Evolutionary conservation across 2,797 vertebrate genomes (phyloP).

Genomic region (Alcedo atthis): DNA sequence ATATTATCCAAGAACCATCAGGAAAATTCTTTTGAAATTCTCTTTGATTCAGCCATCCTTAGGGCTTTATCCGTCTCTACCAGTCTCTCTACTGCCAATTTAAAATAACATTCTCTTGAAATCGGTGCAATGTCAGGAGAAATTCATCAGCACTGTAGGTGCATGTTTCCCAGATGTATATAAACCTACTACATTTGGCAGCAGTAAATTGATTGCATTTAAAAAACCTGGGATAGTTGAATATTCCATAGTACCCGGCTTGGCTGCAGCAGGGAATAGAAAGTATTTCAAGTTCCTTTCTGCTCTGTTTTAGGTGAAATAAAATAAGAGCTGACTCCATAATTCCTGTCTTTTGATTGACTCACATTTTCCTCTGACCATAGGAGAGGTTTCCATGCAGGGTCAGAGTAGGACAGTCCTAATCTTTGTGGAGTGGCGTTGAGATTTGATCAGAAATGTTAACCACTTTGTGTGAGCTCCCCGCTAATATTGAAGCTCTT

Average conservation of each 20-base stretch:
- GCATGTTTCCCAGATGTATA: constrained; percentile 62
- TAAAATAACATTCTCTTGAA: constrained; percentile 71
- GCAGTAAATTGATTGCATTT: constrained; percentile 68
- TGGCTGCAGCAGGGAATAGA: constrained; percentile 30
- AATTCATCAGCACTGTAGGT: constrained; percentile 61
- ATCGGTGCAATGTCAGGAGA: constrained; percentile 68
- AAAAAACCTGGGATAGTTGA: constrained; percentile 55
- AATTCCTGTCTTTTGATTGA: constrained; percentile 10
- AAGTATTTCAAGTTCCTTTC: constrained; percentile 29
- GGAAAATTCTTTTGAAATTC: constrained; percentile 71
- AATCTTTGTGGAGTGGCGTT: not conserved
- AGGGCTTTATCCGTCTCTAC: constrained; percentile 60
- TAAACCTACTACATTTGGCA: constrained; percentile 61
- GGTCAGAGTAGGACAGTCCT: not conserved
- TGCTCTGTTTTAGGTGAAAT: constrained; percentile 8
- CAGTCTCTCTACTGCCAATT: constrained; percentile 65
- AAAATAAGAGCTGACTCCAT: not conserved
- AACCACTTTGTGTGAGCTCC: not conserved
- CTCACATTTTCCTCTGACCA: constrained; percentile 12
- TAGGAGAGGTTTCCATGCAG: not conserved
- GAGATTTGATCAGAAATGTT: constrained; percentile 4
- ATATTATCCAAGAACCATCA: constrained; percentile 68
- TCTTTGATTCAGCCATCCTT: constrained; percentile 65
- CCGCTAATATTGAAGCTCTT: not conserved
- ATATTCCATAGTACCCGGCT: constrained; percentile 24